Base-by-base conservation (phyloP, 2,113 vertebrate genomes). In the Mionectes macconnelli region DNA sequence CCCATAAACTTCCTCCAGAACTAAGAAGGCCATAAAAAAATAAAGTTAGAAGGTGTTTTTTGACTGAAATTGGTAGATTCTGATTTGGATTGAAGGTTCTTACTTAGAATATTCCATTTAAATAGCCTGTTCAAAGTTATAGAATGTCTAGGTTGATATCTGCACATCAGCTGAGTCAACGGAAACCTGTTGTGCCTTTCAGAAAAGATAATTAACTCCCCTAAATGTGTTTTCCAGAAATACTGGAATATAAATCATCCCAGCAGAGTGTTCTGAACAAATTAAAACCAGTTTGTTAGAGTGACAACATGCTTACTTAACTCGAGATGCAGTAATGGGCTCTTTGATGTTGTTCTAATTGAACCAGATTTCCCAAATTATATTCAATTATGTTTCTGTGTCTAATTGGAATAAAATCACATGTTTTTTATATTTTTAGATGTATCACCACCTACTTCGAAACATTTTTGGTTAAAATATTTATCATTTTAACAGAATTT, bases 271-370 rank as follows among this genome's bases (percentile, higher is more conserved):
- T 39, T 74, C 75, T 75, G 52, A 81, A 78, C n/a, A 93, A 92
- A 94, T 95, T 74, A 88, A 96, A 96, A 73, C 82, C 78, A 77
- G 75, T n/a, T 72, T 49, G 22, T 84, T 81, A 86, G 47, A 77
- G 35, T 89, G 92, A 93, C 83, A 95, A 69, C 83, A 75, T 55
- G 40, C 73, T 84, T 80, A 84, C 40, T 91, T 86, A 81, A 85
- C 22, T 94, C 3, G 14, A 90, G 92, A 94, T 94, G 82, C 4
- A 91, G 53, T 87, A 92, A 89, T 76, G 47, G 39, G 33, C 9
- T 74, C 68, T 95, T 95, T 93, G 81, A 93, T 93, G 87, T 68
- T 9, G 2, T 84, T 82, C 55, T 94, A 47, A 63, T 27, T 85
- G 59, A 95, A 90, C 20, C 35, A 74, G 21, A 59, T 74, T 85